Conservation (phyloP, 2,113 vertebrate species). For the Mesocricetus auratus region DNA sequence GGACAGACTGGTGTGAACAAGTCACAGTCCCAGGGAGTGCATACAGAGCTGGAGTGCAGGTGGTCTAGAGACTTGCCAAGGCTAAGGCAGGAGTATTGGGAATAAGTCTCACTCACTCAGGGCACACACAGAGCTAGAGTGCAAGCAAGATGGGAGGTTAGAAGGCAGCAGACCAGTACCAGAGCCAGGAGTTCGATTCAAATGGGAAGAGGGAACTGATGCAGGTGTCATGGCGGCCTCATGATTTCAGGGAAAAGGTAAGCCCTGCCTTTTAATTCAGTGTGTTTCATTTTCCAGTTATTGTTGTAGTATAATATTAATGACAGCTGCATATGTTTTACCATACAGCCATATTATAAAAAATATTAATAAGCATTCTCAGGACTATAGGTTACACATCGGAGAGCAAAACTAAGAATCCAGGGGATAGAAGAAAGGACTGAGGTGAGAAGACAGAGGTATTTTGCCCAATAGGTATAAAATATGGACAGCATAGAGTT, state of each 20-base stretch:
- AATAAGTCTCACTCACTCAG: background rate
- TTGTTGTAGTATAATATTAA: background rate
- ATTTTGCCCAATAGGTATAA: background rate
- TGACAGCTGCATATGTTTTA: background rate
- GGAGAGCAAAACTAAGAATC: background rate
- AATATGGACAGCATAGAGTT: background rate
- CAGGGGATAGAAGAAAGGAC: background rate
- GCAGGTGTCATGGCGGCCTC: background rate
- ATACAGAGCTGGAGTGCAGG: too few relatives aligned
- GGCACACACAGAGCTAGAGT: background rate
- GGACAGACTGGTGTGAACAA: background rate
- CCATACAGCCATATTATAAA: background rate
- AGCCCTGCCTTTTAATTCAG: background rate
- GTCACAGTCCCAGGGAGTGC: too few relatives aligned
- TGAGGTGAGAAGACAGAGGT: background rate
- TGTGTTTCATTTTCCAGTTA: background rate
- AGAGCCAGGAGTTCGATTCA: background rate
- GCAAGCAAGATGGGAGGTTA: background rate
- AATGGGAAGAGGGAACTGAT: background rate
- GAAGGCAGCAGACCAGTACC: background rate
- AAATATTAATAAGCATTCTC: background rate
- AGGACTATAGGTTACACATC: background rate
- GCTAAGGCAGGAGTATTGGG: background rate
- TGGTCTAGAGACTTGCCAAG: background rate
- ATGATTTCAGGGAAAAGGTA: background rate